phyloP scores from a whole-genome alignment of 2,797 vertebrate genomes.

The Lepus townsendii region DNA sequence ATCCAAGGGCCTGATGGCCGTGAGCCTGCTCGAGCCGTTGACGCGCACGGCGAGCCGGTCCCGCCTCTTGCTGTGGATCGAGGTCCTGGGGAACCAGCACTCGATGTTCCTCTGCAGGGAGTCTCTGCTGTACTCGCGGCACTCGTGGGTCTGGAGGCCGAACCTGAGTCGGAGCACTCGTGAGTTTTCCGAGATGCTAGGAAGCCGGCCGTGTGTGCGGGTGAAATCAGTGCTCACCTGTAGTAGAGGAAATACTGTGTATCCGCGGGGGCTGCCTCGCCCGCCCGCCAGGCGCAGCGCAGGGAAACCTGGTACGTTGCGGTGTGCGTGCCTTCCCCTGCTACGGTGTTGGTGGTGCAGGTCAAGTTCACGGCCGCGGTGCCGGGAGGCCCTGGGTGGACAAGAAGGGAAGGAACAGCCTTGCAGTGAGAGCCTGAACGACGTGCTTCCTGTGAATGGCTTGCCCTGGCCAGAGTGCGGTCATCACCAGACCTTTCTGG shows the following conservation, averaged over 20 bases:
- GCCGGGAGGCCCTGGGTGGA: slow-evolving; percentile 80
- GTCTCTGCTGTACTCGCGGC: slow-evolving; percentile 80
- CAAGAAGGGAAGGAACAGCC: neutral
- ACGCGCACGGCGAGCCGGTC: slow-evolving; percentile 75
- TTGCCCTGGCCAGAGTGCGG: neutral
- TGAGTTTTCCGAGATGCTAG: slow-evolving; percentile 42
- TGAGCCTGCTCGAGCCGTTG: slow-evolving; percentile 84
- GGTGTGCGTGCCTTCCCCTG: neutral
- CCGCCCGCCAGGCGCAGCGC: slow-evolving; percentile 84
- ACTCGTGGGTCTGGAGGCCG: slow-evolving; percentile 78
- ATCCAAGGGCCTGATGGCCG: slow-evolving; percentile 84
- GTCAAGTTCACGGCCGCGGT: slow-evolving; percentile 85
- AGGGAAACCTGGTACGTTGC: slow-evolving; percentile 78
- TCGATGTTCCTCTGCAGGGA: slow-evolving; percentile 60
- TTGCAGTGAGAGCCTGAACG: neutral
- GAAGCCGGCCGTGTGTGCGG: neutral
- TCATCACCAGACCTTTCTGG: neutral
- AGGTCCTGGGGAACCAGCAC: slow-evolving; percentile 82
- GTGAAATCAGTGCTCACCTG: slow-evolving; percentile 80
- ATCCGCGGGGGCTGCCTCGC: slow-evolving; percentile 82
- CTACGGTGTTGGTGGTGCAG: slow-evolving; percentile 74
- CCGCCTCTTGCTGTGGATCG: slow-evolving; percentile 67
- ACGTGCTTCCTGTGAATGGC: neutral
- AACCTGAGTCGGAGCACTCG: slow-evolving; percentile 79
- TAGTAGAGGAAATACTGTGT: slow-evolving; percentile 87